Evolutionary conservation across 2,797 vertebrate genomes (phyloP).

Genomic region (Acipenser ruthenus): DNA sequence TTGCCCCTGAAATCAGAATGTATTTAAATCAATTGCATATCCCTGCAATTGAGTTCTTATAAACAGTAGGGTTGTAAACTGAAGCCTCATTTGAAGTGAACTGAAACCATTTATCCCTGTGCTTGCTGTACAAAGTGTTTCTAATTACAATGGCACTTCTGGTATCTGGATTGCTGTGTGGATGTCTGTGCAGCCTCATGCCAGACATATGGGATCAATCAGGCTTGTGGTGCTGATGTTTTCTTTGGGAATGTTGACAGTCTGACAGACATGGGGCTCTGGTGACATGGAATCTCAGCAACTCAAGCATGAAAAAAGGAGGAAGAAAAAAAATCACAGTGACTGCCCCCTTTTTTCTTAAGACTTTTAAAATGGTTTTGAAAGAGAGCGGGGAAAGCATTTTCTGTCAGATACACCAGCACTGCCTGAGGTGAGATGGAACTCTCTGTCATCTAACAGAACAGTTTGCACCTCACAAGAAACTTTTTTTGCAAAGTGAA

Average conservation of each 20-base stretch:
- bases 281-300: constrained; percentile 64
- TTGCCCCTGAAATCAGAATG: neutral
- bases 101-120: constrained; percentile 1
- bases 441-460: constrained; percentile 1
- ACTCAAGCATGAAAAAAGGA: constrained; percentile 42
- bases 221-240: constrained; percentile 62
- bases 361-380: constrained; percentile 49
- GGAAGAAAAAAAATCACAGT: constrained; percentile 55
- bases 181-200: constrained; percentile 45
- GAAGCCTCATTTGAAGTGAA: neutral
- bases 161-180: constrained; percentile 51
- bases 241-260: constrained; percentile 74
- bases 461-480: constrained; percentile 2
- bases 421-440: neutral
- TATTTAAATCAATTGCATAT: neutral
- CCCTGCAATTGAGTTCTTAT: neutral
- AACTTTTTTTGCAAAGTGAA: neutral
- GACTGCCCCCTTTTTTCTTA: constrained; percentile 61
- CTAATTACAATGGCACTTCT: constrained; percentile 61
- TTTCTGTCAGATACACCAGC: constrained; percentile 55
- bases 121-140: constrained; percentile 44
- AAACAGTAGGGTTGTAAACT: constrained; percentile 2
- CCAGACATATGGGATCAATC: constrained; percentile 76
- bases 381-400: constrained; percentile 53
- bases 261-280: constrained; percentile 63